Base-by-base conservation (phyloP, 2,113 vertebrate species). In the Synodontis membranacea region DNA sequence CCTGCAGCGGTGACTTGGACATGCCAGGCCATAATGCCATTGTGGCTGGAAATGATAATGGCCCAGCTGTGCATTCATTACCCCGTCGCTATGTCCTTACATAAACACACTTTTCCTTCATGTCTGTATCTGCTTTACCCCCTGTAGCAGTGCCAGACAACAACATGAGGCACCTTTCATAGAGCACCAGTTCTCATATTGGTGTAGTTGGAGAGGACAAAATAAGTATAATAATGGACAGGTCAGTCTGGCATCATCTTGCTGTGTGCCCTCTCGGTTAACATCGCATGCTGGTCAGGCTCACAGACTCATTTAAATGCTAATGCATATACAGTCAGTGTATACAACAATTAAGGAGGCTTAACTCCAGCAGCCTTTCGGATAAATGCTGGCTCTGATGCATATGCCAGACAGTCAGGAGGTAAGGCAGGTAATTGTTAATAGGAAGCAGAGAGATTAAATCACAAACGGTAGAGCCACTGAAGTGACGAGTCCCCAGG, bases 131-230 rank as follows among this genome's bases (percentile, higher is more conserved):
- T 4, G 28, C 79, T 84, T 83, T 64, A 70, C 89, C 83, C 87
- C 85, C 81, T 52, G 37, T 81, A 70, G 81, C 70, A 23, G 37
- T 70, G 60, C 74, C 84, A 85, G 80, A 86, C 72, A 79, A 87
- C 81, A 88, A 70, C 86, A 89, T 75, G 89, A 88, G 88, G 54
- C 88, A 86, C 72, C 87, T 85, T 54, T 88, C 70, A 50, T 58
- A 54, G 70, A 88, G 48, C 46, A 78, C 58, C 85, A 76, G 75
- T 87, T 89, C 83, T 83, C 83, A 84, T 86, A 89, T 72, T 89
- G 86, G 85, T 74, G 85, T 83, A 78, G 84, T 76, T 85, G 58
- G 66, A 88, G 74, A 81, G 82, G 86, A 83, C 81, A 82, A 86
- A 80, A 82, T 58, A 52, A 84, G 86, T 80, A 83, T 90, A 88